Conservation (phyloP, 2,113 vertebrate genomes). For the Falco punctatus region DNA sequence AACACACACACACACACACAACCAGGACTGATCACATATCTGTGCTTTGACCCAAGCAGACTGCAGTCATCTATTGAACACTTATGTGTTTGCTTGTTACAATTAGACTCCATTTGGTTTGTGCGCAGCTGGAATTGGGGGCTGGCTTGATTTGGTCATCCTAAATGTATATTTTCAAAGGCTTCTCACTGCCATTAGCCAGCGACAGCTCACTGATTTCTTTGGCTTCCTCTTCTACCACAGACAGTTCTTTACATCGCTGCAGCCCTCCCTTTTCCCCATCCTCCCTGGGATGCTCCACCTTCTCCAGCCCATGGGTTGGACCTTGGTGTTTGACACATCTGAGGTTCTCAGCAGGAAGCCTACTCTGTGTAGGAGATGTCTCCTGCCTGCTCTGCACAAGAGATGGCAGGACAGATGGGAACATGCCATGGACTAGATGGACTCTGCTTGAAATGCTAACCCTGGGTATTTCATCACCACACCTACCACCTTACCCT, state of each 20-base stretch:
- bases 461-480: not conserved
- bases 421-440: not conserved
- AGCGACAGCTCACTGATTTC: not conserved
- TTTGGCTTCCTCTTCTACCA: not conserved
- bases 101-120: not conserved
- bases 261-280: not conserved
- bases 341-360: not conserved
- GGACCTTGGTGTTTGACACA: not conserved
- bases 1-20: not conserved
- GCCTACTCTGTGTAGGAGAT: not conserved
- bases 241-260: accelerated
- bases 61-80: not conserved
- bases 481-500: not conserved
- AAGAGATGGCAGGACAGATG: not conserved
- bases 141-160: not conserved
- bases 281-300: not conserved
- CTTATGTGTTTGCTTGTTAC: not conserved
- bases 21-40: not conserved
- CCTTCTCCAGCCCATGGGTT: not conserved
- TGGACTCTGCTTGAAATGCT: not conserved
- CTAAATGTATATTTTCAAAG: not conserved
- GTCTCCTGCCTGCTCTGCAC: not conserved
- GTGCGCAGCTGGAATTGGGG: not conserved
- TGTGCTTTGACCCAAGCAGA: not conserved
- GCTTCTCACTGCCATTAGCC: not conserved